A percentile compares a stretch with the other conserved stretches of the same genome.
phyloP scores from a whole-genome alignment of 2,113 vertebrate species.

The Bufo gargarizans region DNA sequence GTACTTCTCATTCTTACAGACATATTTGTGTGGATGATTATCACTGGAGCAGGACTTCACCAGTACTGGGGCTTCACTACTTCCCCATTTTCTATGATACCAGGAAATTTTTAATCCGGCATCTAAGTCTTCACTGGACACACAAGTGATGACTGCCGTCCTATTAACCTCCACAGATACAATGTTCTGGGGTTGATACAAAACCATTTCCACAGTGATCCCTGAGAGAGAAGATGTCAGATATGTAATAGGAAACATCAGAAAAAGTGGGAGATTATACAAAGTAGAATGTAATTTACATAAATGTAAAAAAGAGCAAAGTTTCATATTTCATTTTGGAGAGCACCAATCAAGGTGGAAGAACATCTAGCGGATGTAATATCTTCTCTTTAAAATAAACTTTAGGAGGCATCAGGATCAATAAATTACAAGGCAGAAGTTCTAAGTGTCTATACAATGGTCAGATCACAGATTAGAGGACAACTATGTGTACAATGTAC shows the following conservation, averaged over 20 bases:
- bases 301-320: not conserved
- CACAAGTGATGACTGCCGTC: not conserved
- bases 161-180: not conserved
- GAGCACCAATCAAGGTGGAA: not conserved
- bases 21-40: constrained; percentile 8
- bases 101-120: not conserved
- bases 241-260: not conserved
- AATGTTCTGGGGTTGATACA: not conserved
- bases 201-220: not conserved
- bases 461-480: not conserved
- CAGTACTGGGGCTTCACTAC: not conserved
- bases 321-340: too few relatives aligned
- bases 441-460: not conserved
- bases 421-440: not conserved
- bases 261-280: not conserved
- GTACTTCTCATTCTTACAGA: not conserved
- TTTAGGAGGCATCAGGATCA: not conserved
- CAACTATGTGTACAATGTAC: too few relatives aligned
- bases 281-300: not conserved
- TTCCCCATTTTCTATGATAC: not conserved
- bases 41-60: not conserved
- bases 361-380: too few relatives aligned
- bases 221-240: not conserved
- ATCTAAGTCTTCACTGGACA: not conserved
- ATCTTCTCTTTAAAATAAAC: too few relatives aligned